Conservation (phyloP, 2,888 invertebrate genomes). For the Nebria salina region DNA sequence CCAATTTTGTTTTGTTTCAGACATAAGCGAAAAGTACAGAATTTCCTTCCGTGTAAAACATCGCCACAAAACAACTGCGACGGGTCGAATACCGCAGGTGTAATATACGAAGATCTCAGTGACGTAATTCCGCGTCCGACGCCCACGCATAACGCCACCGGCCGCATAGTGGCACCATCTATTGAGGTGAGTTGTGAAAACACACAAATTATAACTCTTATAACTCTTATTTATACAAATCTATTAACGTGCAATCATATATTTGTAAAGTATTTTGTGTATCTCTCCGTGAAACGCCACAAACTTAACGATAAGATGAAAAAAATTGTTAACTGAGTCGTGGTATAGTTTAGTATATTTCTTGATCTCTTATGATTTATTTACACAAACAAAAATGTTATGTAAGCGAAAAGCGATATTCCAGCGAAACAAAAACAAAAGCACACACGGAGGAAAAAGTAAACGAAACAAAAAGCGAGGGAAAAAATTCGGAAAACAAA, state of each 20-base stretch:
- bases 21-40: conserved; percentile 88
- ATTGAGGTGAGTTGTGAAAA: conserved; percentile 61
- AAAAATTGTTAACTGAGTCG: too few species aligned
- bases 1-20: conserved; percentile 65
- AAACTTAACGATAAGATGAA: too few species aligned
- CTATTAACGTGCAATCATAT: too few species aligned
- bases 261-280: too few species aligned
- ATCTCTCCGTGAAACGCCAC: too few species aligned
- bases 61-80: conserved; percentile 69
- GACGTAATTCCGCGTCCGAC: conserved; percentile 69
- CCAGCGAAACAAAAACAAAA: too few species aligned
- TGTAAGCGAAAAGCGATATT: too few species aligned
- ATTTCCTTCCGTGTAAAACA: conserved; percentile 84
- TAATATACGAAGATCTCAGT: conserved; percentile 82
- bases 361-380: too few species aligned
- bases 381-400: too few species aligned
- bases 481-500: neutral
- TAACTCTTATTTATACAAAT: too few species aligned
- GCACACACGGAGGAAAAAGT: too few species aligned
- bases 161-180: conserved; percentile 62
- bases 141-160: conserved; percentile 58
- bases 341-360: too few species aligned
- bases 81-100: conserved; percentile 67
- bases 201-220: neutral
- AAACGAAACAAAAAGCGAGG: neutral